Evolutionary conservation across 2,888 invertebrate genomes (phyloP).

Genomic region (Cheilosia variabilis): DNA sequence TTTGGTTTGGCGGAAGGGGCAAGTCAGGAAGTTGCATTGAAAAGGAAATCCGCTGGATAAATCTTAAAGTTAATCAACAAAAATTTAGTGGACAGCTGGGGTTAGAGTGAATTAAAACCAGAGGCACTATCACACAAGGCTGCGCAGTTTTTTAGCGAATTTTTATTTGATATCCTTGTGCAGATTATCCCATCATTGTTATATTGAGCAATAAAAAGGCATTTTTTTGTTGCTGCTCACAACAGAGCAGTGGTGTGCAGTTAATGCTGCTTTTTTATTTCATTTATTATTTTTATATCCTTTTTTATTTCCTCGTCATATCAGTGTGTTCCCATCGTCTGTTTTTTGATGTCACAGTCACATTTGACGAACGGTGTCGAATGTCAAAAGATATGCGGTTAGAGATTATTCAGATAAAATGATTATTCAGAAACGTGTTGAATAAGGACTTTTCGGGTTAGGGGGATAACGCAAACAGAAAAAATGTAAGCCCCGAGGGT

Average conservation of each 20-base stretch:
- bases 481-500: neutral
- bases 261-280: conserved; percentile 27
- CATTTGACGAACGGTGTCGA: conserved; percentile 33
- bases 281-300: conserved; percentile 63
- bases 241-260: neutral
- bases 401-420: conserved; percentile 25
- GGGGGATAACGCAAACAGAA: neutral
- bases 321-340: conserved; percentile 57
- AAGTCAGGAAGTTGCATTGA: conserved; percentile 52
- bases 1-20: neutral
- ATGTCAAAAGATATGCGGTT: conserved; percentile 49
- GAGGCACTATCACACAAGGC: neutral
- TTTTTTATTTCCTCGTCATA: conserved; percentile 64
- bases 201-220: conserved; percentile 59
- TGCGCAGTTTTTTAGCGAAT: no score
- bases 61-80: conserved; percentile 49
- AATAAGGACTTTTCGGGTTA: conserved; percentile 16
- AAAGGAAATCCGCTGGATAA: conserved; percentile 48
- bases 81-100: neutral
- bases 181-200: conserved; percentile 50
- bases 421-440: conserved; percentile 37
- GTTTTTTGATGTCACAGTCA: conserved; percentile 36
- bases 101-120: neutral
- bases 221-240: neutral
- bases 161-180: conserved; percentile 4